Evolutionary conservation across 1,140 invertebrate species (phyloP), one percentile per base, ranked within the genome.

Genomic region (Drosophila rhopaloa): DNA sequence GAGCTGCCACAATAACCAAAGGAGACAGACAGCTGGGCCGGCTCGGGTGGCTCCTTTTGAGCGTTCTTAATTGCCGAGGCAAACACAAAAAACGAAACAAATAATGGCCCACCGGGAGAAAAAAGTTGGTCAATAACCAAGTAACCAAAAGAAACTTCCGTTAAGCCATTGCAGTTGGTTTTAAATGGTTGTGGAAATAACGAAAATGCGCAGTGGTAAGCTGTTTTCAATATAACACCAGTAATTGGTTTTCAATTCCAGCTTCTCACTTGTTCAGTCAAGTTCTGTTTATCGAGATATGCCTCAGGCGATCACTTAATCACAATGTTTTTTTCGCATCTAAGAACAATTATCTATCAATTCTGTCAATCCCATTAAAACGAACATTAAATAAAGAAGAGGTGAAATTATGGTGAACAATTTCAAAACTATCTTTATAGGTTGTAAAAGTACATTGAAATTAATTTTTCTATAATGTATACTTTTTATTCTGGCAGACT

Each of bases 1-100:
- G 57, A 67, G 72, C 46, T 10, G 14, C 50, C 55, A 48, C 54
- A 76, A 79, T 66, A 75, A 74, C 32, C 43, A 11, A 53, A 50
- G 57, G 35, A 61, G 53, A 32, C 24, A 41, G 44, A 41, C 63
- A 65, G 55, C 56, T 68, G 48, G 19, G 40, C 50, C 24, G 13
- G 38, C 54, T 63, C 32, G 37, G 57, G 35, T 58, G 53, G 68
- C 50, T 72, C 50, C 65, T 62, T 62, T 77, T 68, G 62, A 77
- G 75, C 50, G 60, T 61, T 77, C 35, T 83, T 86, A 86, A 86
- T 86, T 86, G 83, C 79, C 57, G 44, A 29, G 53, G 61, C 62
- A 59, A 72, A 80, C 51, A 71, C 65, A 74, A 53, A 71, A 53
- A 46, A 46, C 14, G 14, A 47, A 41, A 32, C 9, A 73, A 60